Percentiles rank a stretch among this genome's conserved stretches.
Evolutionary conservation across 2,797 vertebrate genomes (phyloP).

Genomic region (Emydoidea blandingii): DNA sequence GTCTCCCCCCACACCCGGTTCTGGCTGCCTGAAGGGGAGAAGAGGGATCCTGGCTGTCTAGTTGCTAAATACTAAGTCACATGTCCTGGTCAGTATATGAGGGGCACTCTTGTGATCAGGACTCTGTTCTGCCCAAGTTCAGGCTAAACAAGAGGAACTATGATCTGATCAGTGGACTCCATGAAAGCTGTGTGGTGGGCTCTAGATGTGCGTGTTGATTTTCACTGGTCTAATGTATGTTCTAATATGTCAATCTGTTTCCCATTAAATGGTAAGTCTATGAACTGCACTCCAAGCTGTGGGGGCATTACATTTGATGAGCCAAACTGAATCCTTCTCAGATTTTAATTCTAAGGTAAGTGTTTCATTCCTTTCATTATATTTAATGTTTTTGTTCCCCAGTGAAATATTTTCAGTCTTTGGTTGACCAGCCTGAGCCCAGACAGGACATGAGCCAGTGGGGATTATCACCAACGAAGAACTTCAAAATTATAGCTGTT

Average conservation of each 20-base stretch:
- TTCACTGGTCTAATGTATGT: fast-evolving
- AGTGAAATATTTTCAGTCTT: slow-evolving; percentile 39
- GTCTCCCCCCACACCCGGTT: background rate
- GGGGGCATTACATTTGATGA: background rate
- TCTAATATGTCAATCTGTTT: fast-evolving
- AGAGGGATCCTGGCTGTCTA: background rate
- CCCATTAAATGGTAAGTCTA: background rate
- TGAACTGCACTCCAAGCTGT: fast-evolving
- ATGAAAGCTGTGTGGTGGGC: background rate
- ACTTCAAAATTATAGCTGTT: slow-evolving; percentile 35
- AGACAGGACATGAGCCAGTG: slow-evolving; percentile 51
- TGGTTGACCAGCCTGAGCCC: slow-evolving; percentile 58
- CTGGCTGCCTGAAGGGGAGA: background rate
- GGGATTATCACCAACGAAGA: slow-evolving; percentile 59
- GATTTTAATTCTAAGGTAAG: slow-evolving; percentile 1
- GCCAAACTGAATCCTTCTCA: background rate
- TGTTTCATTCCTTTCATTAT: slow-evolving; percentile 7
- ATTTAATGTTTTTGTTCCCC: slow-evolving; percentile 29
- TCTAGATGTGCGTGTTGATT: background rate
- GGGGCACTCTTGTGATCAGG: slow-evolving; percentile 26
- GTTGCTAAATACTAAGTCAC: slow-evolving; percentile 42
- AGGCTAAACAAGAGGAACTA: background rate
- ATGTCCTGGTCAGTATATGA: background rate
- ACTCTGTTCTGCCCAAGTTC: background rate
- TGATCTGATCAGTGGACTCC: background rate